Percentiles rank a stretch among this genome's conserved stretches.
phyloP scores from a whole-genome alignment of 2,888 invertebrate species.

The Teinopalpus imperialis region DNA sequence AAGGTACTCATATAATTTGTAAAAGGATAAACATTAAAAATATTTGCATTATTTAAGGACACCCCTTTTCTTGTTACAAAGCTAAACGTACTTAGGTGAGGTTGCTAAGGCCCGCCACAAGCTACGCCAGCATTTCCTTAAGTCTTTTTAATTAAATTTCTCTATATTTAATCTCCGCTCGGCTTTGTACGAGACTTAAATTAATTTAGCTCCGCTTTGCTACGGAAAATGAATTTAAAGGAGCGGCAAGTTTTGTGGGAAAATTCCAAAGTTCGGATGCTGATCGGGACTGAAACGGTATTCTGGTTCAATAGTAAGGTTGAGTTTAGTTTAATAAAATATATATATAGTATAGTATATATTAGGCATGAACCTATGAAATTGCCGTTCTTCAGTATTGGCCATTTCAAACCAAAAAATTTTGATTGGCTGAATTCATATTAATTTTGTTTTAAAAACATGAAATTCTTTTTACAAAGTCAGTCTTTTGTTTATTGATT shows the following conservation, averaged over 20 bases:
- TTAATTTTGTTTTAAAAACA: no score
- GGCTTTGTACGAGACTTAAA: constrained; percentile 24
- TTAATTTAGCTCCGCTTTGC: constrained; percentile 20
- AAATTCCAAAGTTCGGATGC: constrained; percentile 16
- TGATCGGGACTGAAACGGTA: no score
- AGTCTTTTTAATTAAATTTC: constrained; percentile 44
- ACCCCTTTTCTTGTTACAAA: not conserved
- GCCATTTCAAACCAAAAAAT: not conserved
- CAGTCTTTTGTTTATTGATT: no score
- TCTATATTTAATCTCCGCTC: constrained; percentile 34
- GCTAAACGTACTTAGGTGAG: not conserved
- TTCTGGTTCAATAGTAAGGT: constrained; percentile 14
- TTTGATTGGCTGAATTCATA: no score
- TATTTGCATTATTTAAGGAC: no score
- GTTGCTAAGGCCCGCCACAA: constrained; percentile 13
- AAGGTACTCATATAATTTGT: no score
- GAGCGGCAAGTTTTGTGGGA: constrained; percentile 9
- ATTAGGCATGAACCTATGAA: no score
- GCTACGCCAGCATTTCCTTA: constrained; percentile 21
- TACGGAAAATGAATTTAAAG: constrained; percentile 18
- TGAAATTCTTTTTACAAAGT: no score
- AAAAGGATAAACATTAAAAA: no score
- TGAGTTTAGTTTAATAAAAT: not conserved
- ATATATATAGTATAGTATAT: no score
- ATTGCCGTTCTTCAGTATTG: no score